Percentiles rank a stretch among this genome's conserved stretches.
These are phyloP conservation scores for Lottia gigantea DNA, from an alignment of 2,888 invertebrate genomes.

Conservation along the genomic window DNA sequence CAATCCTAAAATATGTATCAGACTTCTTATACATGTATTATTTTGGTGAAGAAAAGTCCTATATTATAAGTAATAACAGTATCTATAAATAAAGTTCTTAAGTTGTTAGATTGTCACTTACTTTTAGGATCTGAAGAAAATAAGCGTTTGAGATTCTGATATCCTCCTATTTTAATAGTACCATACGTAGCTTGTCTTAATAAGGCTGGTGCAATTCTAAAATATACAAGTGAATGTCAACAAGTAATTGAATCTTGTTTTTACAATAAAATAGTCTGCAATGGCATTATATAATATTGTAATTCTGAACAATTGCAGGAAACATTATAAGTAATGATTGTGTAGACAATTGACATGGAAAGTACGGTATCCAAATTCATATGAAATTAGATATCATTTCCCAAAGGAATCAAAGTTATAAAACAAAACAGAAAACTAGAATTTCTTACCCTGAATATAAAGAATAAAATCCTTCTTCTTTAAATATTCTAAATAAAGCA, in stretches of 20 bases:
- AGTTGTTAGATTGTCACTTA: conserved; percentile 53
- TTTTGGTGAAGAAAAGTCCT: neutral
- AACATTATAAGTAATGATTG: too few species aligned
- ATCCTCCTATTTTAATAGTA: conserved; percentile 95
- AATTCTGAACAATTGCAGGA: too few species aligned
- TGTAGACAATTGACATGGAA: too few species aligned
- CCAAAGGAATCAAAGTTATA: too few species aligned
- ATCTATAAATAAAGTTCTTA: too few species aligned
- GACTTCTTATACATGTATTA: too few species aligned
- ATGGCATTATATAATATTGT: too few species aligned
- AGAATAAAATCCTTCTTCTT: conserved; percentile 86
- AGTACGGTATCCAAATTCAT: too few species aligned
- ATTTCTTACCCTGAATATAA: conserved; percentile 83
- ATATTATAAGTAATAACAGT: too few species aligned
- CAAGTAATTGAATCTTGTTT: neutral
- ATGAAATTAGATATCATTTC: too few species aligned
- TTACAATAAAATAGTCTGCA: neutral
- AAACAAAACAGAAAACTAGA: too few species aligned
- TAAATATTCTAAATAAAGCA: conserved; percentile 86
- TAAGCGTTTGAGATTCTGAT: conserved; percentile 85
- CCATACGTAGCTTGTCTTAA: conserved; percentile 94
- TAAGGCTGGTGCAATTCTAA: conserved; percentile 90
- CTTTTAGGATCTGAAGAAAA: conserved; percentile 72
- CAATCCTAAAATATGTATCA: too few species aligned
- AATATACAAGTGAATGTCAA: conserved; percentile 29